Percentiles rank a stretch among this genome's conserved stretches.
phyloP scores from a whole-genome alignment of 2,888 invertebrate species.

The Mamestra brassicae region DNA sequence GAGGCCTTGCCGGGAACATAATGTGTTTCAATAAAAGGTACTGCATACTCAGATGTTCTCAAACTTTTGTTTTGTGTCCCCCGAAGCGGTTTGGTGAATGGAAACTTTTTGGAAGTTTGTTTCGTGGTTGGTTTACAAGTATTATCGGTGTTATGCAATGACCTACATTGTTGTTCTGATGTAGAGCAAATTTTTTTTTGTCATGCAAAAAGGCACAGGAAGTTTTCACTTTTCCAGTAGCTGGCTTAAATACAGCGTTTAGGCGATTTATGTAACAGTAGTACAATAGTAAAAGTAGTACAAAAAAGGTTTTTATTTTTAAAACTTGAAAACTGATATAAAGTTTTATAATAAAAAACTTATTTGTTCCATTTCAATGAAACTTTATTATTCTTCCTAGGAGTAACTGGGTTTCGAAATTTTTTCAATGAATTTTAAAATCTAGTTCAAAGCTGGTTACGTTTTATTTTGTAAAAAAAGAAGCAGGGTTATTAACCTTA shows the following conservation, averaged over 20 bases:
- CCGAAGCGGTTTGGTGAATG: constrained; percentile 18
- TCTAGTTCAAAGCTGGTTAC: background rate
- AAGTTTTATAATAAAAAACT: background rate
- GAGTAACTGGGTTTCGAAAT: background rate
- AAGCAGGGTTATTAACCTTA: background rate
- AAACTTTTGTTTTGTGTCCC: constrained; percentile 39
- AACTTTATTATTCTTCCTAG: background rate
- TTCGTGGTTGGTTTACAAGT: constrained; percentile 4
- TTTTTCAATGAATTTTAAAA: constrained; percentile 1
- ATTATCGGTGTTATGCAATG: constrained; percentile 6
- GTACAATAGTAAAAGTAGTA: too few relatives aligned
- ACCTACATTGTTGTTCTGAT: background rate
- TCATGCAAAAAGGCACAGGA: background rate
- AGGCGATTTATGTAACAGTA: background rate
- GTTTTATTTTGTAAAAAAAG: background rate
- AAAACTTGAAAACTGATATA: too few relatives aligned
- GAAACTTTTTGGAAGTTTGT: constrained; percentile 24
- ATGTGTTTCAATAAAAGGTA: constrained; percentile 64
- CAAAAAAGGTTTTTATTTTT: too few relatives aligned
- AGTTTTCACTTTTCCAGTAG: background rate
- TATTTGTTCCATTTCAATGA: background rate
- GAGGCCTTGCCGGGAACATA: constrained; percentile 46
- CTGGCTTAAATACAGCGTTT: background rate
- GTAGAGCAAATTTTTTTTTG: background rate
- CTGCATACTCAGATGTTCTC: constrained; percentile 46